A percentile compares a stretch with the other conserved stretches of the same genome.
Conservation (phyloP, 2,888 invertebrate species). For the Volucella inanis region DNA sequence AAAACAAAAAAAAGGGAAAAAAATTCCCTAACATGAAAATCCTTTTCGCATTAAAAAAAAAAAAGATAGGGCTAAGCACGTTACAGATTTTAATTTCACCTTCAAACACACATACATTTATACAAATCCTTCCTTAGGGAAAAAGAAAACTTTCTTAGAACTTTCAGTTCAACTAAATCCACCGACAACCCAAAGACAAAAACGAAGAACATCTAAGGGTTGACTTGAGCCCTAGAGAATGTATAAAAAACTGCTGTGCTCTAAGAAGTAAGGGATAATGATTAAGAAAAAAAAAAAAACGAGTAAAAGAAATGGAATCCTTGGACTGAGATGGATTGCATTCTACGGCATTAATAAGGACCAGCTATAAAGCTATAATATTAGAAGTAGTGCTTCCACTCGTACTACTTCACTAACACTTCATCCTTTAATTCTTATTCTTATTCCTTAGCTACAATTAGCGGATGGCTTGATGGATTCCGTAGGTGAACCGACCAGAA, state of each 20-base stretch:
- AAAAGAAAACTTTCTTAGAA: no score
- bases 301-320: not conserved
- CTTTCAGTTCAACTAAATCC: no score
- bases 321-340: constrained; percentile 37
- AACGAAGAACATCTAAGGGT: constrained; percentile 13
- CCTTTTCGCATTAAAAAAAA: no score
- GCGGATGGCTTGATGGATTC: constrained; percentile 24
- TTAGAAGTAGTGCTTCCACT: no score
- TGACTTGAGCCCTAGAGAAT: constrained; percentile 13
- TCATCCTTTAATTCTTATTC: constrained; percentile 28
- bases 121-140: no score
- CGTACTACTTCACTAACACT: not conserved
- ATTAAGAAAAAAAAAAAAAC: not conserved
- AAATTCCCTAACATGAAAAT: no score
- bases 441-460: constrained; percentile 8
- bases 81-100: no score
- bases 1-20: no score
- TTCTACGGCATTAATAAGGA: constrained; percentile 29
- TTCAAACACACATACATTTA: no score
- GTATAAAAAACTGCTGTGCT: not conserved
- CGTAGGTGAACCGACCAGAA: constrained; percentile 32
- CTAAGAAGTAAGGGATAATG: constrained; percentile 18
- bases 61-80: no score
- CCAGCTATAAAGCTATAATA: not conserved
- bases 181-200: no score